A percentile compares a stretch with the other conserved stretches of the same genome.
These are phyloP conservation scores for Eubucco bourcierii DNA, from an alignment of 2,113 vertebrate genomes.

Conservation along the genomic window DNA sequence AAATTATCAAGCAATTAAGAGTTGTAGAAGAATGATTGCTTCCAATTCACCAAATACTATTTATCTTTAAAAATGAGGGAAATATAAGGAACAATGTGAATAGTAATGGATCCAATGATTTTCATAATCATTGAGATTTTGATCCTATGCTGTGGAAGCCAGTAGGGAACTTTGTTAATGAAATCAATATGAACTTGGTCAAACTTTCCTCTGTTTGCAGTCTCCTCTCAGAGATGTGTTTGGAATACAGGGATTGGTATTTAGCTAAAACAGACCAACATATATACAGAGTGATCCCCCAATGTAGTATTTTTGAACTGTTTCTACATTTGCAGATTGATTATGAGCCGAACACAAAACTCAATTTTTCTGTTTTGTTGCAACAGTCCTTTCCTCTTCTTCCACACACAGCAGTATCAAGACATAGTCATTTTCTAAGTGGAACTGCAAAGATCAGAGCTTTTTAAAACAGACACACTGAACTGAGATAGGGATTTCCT, in stretches of 20 bases:
- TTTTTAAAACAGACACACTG: neutral
- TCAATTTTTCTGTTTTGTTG: neutral
- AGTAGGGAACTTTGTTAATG: neutral
- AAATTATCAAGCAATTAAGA: neutral
- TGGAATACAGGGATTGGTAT: neutral
- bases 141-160: neutral
- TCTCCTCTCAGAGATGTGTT: neutral
- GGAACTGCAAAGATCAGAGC: neutral
- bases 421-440: neutral
- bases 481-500: neutral
- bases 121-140: neutral
- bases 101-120: neutral
- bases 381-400: neutral
- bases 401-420: neutral
- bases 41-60: neutral
- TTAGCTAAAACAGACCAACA: neutral
- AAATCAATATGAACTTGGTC: neutral
- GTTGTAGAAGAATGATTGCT: neutral
- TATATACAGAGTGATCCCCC: neutral
- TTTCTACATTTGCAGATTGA: neutral
- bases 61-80: neutral
- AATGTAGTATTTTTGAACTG: neutral
- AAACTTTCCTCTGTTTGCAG: neutral
- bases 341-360: neutral
- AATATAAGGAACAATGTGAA: neutral